These are phyloP conservation scores for Orthonevra nobilis DNA, from an alignment of 2,888 invertebrate genomes.

Conservation along the genomic window DNA sequence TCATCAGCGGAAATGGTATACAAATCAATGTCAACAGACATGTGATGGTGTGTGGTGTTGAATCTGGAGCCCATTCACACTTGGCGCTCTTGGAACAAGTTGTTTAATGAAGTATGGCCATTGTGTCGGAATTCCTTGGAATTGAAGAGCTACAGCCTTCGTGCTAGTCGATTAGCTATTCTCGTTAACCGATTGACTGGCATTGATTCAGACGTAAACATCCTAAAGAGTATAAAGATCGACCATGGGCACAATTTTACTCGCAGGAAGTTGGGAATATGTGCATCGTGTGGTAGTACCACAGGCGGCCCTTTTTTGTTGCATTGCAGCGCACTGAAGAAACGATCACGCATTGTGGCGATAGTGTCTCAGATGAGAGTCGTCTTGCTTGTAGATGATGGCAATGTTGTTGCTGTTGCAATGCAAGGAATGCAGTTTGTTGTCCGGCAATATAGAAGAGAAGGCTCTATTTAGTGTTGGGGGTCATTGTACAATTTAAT, in stretches of 20 bases:
- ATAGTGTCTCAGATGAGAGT: neutral
- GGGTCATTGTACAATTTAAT: conserved; percentile 40
- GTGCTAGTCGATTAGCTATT: conserved; percentile 7
- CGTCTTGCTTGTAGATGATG: neutral
- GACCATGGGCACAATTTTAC: neutral
- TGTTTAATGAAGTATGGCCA: neutral
- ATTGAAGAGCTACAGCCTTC: neutral
- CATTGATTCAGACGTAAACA: conserved; percentile 52
- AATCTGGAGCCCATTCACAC: conserved; percentile 6
- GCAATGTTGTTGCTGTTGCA: neutral
- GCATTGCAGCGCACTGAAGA: conserved; percentile 32
- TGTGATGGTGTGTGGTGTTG: neutral
- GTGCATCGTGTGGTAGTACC: neutral
- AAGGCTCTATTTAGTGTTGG: conserved; percentile 12
- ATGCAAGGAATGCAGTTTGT: conserved; percentile 35
- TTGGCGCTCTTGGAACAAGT: conserved; percentile 8
- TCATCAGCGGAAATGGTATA: conserved; percentile 49
- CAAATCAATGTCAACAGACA: conserved; percentile 61
- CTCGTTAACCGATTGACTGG: conserved; percentile 35
- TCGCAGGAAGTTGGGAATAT: conserved; percentile 38
- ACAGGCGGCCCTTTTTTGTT: neutral
- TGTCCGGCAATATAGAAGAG: neutral
- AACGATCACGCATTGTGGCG: conserved; percentile 13
- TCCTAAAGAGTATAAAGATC: conserved; percentile 8
- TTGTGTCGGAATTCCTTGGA: conserved; percentile 29